A percentile compares a stretch with the other conserved stretches of the same genome.
Conservation (phyloP, 2,888 invertebrate genomes). For the Xanthostigma xanthostigma region DNA sequence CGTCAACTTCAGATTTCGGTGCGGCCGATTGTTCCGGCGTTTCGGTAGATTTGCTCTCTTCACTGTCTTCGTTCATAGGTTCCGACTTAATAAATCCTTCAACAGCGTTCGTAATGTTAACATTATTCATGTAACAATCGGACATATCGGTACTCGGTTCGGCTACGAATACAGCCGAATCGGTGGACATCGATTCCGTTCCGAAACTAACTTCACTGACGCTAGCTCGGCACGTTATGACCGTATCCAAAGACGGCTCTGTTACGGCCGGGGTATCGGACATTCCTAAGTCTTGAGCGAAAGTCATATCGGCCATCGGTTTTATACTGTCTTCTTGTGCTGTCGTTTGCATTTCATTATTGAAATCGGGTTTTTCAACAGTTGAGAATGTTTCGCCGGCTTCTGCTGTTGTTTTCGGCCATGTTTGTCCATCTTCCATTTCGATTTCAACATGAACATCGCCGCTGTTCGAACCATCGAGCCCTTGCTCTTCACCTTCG, state of each 20-base stretch:
- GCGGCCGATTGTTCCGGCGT: no score
- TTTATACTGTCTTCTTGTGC: conserved; percentile 18
- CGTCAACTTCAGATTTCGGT: background rate
- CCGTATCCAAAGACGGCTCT: conserved; percentile 14
- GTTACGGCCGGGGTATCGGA: conserved; percentile 3
- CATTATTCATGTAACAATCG: no score
- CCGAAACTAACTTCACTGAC: background rate
- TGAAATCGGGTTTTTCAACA: conserved; percentile 15
- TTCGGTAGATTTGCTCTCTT: no score
- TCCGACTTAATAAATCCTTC: no score
- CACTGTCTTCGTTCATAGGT: no score
- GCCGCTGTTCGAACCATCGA: conserved; percentile 29
- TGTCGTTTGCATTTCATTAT: conserved; percentile 28
- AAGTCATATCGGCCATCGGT: background rate
- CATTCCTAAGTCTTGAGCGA: conserved; percentile 4
- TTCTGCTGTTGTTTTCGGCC: conserved; percentile 13
- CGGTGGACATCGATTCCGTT: no score
- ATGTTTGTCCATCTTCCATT: conserved; percentile 34
- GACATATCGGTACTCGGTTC: no score
- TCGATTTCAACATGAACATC: conserved; percentile 40
- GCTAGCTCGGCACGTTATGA: conserved; percentile 16
- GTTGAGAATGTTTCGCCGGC: background rate
- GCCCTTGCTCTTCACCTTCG: conserved; percentile 36
- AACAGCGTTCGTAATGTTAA: no score
- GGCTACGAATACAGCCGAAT: no score